These are phyloP conservation scores for Amaurobius ferox DNA, from an alignment of 2,888 invertebrate genomes.

Conservation along the genomic window DNA sequence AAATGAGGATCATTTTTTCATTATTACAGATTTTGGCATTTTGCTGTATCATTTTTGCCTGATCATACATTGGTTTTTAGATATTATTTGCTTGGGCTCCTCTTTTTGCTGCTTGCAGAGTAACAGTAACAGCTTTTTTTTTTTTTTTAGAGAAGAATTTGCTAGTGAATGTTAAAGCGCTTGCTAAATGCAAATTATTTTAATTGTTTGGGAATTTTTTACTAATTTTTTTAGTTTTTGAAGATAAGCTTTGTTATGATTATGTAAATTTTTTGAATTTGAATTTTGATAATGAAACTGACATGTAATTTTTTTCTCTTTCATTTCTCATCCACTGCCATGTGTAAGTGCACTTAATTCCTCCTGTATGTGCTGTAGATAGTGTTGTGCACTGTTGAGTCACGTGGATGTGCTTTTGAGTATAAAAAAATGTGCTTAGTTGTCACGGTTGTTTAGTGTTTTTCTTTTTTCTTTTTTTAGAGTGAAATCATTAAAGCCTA, in stretches of 20 bases:
- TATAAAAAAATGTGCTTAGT: slow-evolving; percentile 36
- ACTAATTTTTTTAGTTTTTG: slow-evolving; percentile 36
- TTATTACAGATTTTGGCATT: slow-evolving; percentile 10
- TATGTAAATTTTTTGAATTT: neutral
- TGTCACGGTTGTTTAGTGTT: slow-evolving; percentile 47
- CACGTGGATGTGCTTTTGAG: slow-evolving; percentile 61
- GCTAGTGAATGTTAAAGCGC: slow-evolving; percentile 54
- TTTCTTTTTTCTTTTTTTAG: slow-evolving; percentile 36
- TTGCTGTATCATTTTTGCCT: slow-evolving; percentile 48
- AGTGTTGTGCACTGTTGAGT: slow-evolving; percentile 68
- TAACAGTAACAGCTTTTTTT: slow-evolving; percentile 25
- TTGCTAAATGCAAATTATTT: slow-evolving; percentile 32
- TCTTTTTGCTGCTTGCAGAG: slow-evolving; percentile 45
- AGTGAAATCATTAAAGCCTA: slow-evolving; percentile 44
- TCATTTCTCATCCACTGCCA: slow-evolving; percentile 72
- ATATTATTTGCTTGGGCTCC: slow-evolving; percentile 35
- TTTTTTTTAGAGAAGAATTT: slow-evolving; percentile 34
- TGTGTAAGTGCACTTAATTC: slow-evolving; percentile 72
- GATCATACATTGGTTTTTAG: slow-evolving; percentile 29
- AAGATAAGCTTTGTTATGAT: slow-evolving; percentile 27
- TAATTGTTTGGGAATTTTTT: slow-evolving; percentile 25
- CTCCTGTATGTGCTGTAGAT: slow-evolving; percentile 69
- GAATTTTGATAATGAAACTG: slow-evolving; percentile 53
- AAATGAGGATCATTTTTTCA: too few relatives aligned
- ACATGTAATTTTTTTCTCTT: slow-evolving; percentile 69